Evolutionary conservation across 2,113 vertebrate species (phyloP).

Genomic region (Sigmodon hispidus): DNA sequence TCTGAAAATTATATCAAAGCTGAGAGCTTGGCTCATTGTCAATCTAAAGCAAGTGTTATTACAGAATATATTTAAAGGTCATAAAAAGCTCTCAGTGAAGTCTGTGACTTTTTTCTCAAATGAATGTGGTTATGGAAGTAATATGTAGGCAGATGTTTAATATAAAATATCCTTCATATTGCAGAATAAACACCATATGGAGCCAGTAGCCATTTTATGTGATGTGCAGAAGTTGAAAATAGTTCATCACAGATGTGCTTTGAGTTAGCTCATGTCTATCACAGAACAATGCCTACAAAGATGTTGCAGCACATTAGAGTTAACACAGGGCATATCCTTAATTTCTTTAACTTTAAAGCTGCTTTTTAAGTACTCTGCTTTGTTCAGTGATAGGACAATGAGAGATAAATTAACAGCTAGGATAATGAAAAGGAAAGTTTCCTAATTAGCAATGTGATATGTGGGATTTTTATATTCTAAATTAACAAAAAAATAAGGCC

Average conservation of each 20-base stretch:
- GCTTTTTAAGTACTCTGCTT: conserved; percentile 64
- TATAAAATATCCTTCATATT: conserved; percentile 78
- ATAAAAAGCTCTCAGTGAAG: conserved; percentile 74
- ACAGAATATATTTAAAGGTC: conserved; percentile 72
- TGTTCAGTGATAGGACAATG: conserved; percentile 57
- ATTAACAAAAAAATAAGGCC: conserved; percentile 50
- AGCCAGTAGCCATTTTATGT: conserved; percentile 71
- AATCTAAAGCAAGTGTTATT: conserved; percentile 73
- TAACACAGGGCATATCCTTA: conserved; percentile 61
- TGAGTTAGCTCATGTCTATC: conserved; percentile 64
- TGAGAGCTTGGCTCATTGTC: conserved; percentile 61
- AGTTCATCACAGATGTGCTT: conserved; percentile 63
- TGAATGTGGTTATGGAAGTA: conserved; percentile 73
- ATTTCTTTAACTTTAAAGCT: conserved; percentile 71
- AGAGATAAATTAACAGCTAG: conserved; percentile 59
- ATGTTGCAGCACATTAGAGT: conserved; percentile 58
- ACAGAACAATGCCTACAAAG: conserved; percentile 39
- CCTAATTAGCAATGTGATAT: conserved; percentile 67
- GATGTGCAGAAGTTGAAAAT: conserved; percentile 71
- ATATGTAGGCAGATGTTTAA: conserved; percentile 78
- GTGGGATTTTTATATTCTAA: conserved; percentile 65
- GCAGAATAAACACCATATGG: conserved; percentile 73
- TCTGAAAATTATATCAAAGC: conserved; percentile 56
- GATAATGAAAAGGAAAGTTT: conserved; percentile 42
- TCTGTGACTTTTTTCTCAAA: conserved; percentile 59